Evolutionary conservation across 2,888 invertebrate species (phyloP).

Genomic region (Drosophila robusta): DNA sequence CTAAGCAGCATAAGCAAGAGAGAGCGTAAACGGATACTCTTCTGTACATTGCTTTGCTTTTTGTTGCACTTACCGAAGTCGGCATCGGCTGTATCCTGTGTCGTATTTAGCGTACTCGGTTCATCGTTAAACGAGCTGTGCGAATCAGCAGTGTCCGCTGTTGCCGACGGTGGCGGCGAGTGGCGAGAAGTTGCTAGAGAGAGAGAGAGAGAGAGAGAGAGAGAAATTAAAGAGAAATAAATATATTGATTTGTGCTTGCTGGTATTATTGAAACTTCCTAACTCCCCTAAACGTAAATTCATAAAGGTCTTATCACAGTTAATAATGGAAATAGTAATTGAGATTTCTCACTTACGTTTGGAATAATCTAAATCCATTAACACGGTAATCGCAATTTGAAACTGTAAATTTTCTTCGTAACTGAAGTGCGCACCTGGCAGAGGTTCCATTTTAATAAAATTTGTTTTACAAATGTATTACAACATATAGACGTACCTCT

Average conservation of each 20-base stretch:
- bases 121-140: constrained; percentile 55
- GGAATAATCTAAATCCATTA: neutral
- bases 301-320: no score
- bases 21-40: constrained; percentile 13
- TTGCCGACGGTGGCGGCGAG: constrained; percentile 61
- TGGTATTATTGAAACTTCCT: neutral
- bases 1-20: constrained; percentile 7
- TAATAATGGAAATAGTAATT: no score
- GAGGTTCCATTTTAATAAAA: constrained; percentile 10
- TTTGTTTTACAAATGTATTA: neutral
- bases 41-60: constrained; percentile 3
- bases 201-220: neutral
- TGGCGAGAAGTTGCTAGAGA: constrained; percentile 67
- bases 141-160: constrained; percentile 51
- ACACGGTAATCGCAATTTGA: constrained; percentile 23
- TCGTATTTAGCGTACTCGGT: constrained; percentile 70
- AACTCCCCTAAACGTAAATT: no score
- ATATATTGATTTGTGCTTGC: neutral
- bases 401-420: constrained; percentile 28
- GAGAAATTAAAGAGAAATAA: neutral
- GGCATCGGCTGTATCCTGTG: constrained; percentile 58
- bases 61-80: constrained; percentile 81
- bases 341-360: constrained; percentile 13
- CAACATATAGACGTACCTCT: constrained; percentile 11
- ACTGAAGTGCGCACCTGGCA: neutral